Percentiles rank a stretch among this genome's conserved stretches.
phyloP scores from a whole-genome alignment of 2,797 vertebrate genomes.

The Lagorchestes hirsutus region DNA sequence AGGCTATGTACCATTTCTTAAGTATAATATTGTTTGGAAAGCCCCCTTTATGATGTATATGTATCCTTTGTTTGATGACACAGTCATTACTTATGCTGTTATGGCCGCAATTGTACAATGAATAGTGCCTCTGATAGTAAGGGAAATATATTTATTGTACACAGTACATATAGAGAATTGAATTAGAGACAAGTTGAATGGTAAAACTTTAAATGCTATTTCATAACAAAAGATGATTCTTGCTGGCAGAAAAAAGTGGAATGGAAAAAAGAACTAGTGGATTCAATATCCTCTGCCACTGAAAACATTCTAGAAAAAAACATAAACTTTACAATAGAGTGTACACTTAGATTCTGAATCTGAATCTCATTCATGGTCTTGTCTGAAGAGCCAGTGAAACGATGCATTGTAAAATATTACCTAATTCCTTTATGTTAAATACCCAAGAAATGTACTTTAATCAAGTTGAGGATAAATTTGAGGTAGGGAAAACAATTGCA shows the following conservation, averaged over 20 bases:
- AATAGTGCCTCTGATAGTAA: background rate
- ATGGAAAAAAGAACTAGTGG: constrained; percentile 2
- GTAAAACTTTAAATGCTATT: background rate
- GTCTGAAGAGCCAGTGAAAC: background rate
- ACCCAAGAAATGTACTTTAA: background rate
- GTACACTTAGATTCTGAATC: constrained; percentile 7
- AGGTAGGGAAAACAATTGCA: background rate
- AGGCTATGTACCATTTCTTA: constrained; percentile 1
- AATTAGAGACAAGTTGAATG: constrained; percentile 14
- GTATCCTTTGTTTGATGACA: constrained; percentile 35
- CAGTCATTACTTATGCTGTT: constrained; percentile 10
- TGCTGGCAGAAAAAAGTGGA: background rate
- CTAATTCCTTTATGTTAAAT: background rate
- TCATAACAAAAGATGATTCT: background rate
- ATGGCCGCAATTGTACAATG: constrained; percentile 48
- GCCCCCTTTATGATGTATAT: background rate
- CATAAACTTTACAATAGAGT: background rate
- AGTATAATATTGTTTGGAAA: background rate
- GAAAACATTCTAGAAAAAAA: constrained; percentile 22
- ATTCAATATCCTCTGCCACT: background rate
- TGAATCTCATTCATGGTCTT: constrained; percentile 32
- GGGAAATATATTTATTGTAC: constrained; percentile 38
- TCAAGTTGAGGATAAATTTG: background rate
- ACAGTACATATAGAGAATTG: background rate
- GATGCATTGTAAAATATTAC: background rate